Evolutionary conservation across 2,797 vertebrate genomes (phyloP), one percentile per base, ranked within the genome.

Genomic region (Melanotaenia trifasciata): DNA sequence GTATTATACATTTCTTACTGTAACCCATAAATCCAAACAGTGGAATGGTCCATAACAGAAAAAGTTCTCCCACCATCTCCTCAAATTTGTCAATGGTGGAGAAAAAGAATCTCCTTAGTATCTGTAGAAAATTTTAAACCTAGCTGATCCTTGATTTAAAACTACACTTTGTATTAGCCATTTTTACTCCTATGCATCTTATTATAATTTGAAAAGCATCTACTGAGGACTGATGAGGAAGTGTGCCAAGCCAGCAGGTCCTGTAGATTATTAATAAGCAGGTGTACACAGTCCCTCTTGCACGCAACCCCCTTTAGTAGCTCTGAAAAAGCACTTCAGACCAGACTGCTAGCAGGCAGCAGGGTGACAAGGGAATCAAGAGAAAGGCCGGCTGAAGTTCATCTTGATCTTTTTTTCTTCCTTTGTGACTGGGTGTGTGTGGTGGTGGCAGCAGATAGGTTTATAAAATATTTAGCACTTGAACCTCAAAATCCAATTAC

Each of bases 261-360:
- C 58, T 76, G 63, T 92, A 30, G 72, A 90, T 90, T 91, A 92
- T 92, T 93, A 85, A 92, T 92, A 89, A 89, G 87, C 60, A 81
- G 76, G 72, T 83, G 76, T 70, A 36, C 57, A 56, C 67, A 35
- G 76, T 72, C 74, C 72, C 60, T 76, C 79, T 85, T 83, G 76
- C 89, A 87, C 67, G 85, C 87, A 79, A 87, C 68, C 22, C 4
- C 50, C 51, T 60, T 1, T 35, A 50, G 70, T 0, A 64, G 77
- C 79, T 74, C 53, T 61, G 73, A 85, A 84, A 86, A 81, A 74
- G 30, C 64, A 68, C 80, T 58, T 47, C 36, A 70, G 67, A 76
- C 58, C 26, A 60, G 63, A 74, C 50, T 60, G 79, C 62, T 53
- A 45, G 26, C 76, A 80, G 72, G 84, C 66, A 78, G 73, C 26